Percentiles rank a stretch among this genome's conserved stretches.
These are phyloP conservation scores for Leptinotarsa texana DNA, from an alignment of 1,140 invertebrate genomes.

Conservation along the genomic window DNA sequence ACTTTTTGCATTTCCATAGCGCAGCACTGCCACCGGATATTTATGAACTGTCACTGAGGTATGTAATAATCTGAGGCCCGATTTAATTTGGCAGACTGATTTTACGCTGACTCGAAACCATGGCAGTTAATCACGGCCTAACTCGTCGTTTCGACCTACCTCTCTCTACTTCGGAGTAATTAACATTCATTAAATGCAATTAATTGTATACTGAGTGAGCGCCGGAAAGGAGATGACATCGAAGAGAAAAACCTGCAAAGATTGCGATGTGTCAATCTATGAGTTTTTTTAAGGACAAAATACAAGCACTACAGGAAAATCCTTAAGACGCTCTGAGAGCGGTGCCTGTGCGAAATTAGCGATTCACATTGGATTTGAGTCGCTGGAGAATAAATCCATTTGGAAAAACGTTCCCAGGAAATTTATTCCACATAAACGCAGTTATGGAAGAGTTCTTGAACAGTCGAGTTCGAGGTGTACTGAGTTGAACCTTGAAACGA, in stretches of 20 bases:
- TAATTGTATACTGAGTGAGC: conserved; percentile 16
- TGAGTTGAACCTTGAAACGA: no score
- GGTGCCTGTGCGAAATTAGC: no score
- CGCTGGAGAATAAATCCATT: no score
- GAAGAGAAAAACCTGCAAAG: neutral
- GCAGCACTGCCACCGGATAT: conserved; percentile 53
- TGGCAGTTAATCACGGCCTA: conserved; percentile 52
- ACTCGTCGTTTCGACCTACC: conserved; percentile 9
- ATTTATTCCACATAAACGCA: no score
- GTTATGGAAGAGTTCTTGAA: no score
- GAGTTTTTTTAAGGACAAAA: no score
- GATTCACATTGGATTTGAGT: no score
- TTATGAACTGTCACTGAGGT: conserved; percentile 69
- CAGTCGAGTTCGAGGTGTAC: no score
- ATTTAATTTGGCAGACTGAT: conserved; percentile 70
- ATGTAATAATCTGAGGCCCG: conserved; percentile 69
- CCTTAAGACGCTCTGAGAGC: no score
- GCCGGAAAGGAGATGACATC: neutral
- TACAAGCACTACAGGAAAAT: no score
- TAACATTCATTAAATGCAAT: conserved; percentile 27
- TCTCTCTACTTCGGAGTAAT: conserved; percentile 31
- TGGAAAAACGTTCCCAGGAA: no score
- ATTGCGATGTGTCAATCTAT: no score
- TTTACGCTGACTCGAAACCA: conserved; percentile 56
- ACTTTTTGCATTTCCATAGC: neutral